Evolutionary conservation across 1,140 invertebrate species (phyloP).

Genomic region (Melanaphis sacchari): DNA sequence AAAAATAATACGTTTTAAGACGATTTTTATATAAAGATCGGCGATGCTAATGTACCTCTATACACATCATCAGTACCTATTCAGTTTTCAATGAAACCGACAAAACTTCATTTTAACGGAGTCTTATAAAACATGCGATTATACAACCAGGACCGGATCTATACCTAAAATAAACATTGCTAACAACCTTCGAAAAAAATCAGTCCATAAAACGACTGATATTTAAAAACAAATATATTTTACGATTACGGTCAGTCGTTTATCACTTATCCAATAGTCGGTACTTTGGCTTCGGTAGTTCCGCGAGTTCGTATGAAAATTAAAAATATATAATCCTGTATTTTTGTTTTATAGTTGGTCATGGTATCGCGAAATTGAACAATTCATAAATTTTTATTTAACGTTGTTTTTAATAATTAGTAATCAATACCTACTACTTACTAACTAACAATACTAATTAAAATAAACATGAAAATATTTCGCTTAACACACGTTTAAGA

Average conservation of each 20-base stretch:
- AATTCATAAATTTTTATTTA: background rate
- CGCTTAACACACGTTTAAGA: background rate
- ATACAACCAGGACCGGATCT: background rate
- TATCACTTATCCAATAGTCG: background rate
- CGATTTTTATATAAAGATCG: background rate
- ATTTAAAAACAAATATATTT: background rate
- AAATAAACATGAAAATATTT: background rate
- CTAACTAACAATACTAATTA: background rate
- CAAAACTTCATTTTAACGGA: background rate
- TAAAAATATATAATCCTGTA: background rate
- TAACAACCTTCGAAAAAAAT: background rate
- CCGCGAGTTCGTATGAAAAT: background rate
- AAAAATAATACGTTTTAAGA: conserved; percentile 8
- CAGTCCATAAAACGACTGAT: background rate
- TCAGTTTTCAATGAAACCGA: background rate
- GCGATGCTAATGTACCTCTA: background rate
- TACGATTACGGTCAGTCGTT: background rate
- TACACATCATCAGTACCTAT: background rate
- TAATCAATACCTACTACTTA: background rate
- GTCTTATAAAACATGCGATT: background rate
- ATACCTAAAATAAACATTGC: background rate
- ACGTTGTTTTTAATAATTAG: background rate
- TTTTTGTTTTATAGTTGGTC: background rate
- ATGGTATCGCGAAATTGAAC: background rate
- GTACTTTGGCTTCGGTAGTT: background rate